Conservation (phyloP, 2,113 vertebrate species). For the Tachysurus fulvidraco region DNA sequence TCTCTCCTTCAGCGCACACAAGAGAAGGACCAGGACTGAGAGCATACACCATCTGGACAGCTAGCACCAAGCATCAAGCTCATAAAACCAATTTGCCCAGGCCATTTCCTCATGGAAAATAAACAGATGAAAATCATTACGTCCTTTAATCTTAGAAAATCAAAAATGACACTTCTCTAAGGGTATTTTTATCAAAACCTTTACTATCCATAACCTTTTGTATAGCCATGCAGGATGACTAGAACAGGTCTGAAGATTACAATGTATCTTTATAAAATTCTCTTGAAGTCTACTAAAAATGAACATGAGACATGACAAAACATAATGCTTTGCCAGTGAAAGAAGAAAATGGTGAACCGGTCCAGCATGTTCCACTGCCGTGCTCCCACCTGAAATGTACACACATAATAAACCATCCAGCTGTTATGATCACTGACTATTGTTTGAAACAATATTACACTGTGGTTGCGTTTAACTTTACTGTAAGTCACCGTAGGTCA, state of each 20-base stretch:
- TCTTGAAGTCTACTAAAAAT: neutral
- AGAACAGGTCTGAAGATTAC: neutral
- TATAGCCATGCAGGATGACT: neutral
- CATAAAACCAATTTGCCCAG: conserved; percentile 7
- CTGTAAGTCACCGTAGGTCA: neutral
- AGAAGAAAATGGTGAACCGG: neutral
- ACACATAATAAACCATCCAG: neutral
- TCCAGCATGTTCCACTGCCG: neutral
- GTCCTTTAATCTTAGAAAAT: conserved; percentile 25
- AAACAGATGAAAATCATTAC: neutral
- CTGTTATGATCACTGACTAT: conserved; percentile 2
- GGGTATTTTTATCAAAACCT: conserved; percentile 6
- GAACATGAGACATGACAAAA: neutral
- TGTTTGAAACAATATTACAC: neutral
- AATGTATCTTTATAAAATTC: neutral
- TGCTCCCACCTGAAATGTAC: neutral
- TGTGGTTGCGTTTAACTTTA: neutral
- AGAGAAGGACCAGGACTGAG: neutral
- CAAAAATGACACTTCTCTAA: conserved; percentile 8
- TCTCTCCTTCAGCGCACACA: conserved; percentile 12
- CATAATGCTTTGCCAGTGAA: neutral
- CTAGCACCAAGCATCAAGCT: neutral
- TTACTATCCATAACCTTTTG: neutral
- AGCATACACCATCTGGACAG: conserved; percentile 30
- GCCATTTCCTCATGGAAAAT: conserved; percentile 7